A percentile compares a stretch with the other conserved stretches of the same genome.
Evolutionary conservation across 2,113 vertebrate species (phyloP).

Genomic region (Ptilorrhoa leucosticta): DNA sequence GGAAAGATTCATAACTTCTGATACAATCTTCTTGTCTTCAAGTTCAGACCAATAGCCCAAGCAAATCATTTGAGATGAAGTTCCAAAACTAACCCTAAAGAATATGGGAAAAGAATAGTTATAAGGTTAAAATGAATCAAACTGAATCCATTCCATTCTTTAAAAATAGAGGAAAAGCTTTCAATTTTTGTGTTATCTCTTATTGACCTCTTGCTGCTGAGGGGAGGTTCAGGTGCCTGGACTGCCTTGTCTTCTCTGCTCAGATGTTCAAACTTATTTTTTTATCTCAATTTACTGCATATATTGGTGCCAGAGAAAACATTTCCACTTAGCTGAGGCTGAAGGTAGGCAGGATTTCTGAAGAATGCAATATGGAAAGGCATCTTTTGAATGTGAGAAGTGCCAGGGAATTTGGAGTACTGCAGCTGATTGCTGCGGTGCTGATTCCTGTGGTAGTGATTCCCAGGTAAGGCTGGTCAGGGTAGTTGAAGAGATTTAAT

Average conservation of each 20-base stretch:
- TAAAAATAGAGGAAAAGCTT: neutral
- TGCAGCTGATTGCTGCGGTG: neutral
- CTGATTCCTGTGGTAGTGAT: neutral
- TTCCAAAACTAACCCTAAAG: constrained; percentile 37
- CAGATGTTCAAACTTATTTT: neutral
- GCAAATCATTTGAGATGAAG: constrained; percentile 36
- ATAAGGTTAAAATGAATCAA: constrained; percentile 17
- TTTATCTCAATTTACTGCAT: neutral
- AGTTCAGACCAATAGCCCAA: constrained; percentile 44
- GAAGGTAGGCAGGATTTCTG: neutral
- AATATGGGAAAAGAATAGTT: neutral
- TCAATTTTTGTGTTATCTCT: neutral
- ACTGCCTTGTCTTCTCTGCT: neutral
- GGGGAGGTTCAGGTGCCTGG: neutral
- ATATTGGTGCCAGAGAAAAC: neutral
- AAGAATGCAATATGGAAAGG: neutral
- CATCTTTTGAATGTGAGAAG: neutral
- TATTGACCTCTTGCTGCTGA: neutral
- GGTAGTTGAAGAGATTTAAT: neutral
- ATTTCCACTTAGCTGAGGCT: neutral
- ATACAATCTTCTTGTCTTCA: constrained; percentile 55
- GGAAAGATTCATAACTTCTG: constrained; percentile 63
- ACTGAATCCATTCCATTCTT: neutral
- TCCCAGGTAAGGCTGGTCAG: neutral
- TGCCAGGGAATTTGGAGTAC: neutral